Percentiles rank a stretch among this genome's conserved stretches.
Evolutionary conservation across 2,113 vertebrate species (phyloP).

Genomic region (Sialia sialis): DNA sequence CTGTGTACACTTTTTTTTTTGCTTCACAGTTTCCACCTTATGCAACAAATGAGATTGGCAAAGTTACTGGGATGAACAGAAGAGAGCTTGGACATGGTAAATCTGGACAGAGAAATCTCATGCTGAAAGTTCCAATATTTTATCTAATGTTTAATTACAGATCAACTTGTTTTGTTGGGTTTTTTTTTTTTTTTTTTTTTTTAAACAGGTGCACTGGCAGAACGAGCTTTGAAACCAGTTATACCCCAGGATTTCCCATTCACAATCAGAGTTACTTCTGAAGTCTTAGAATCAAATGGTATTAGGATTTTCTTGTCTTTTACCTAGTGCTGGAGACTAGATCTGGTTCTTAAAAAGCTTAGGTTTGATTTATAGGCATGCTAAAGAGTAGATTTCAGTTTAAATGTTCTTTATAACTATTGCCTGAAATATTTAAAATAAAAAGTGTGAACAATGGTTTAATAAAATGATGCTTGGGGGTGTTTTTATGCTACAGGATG

Average conservation of each 20-base stretch:
- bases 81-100: slow-evolving; percentile 95
- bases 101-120: background rate
- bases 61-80: slow-evolving; percentile 85
- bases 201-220: slow-evolving; percentile 87
- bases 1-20: background rate
- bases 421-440: background rate
- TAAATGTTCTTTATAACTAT: background rate
- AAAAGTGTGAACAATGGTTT: background rate
- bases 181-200: background rate
- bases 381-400: background rate
- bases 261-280: slow-evolving; percentile 92
- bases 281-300: slow-evolving; percentile 98
- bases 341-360: background rate
- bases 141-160: background rate
- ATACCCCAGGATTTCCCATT: slow-evolving; percentile 95
- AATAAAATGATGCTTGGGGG: background rate
- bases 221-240: slow-evolving; percentile 88
- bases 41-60: slow-evolving; percentile 95
- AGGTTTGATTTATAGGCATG: background rate
- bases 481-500: background rate
- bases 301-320: background rate
- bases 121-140: background rate
- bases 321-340: background rate
- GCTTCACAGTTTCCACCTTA: slow-evolving; percentile 92
- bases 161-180: background rate